Evolutionary conservation across 1,140 invertebrate species (phyloP).

Genomic region (Leucophenga varia): DNA sequence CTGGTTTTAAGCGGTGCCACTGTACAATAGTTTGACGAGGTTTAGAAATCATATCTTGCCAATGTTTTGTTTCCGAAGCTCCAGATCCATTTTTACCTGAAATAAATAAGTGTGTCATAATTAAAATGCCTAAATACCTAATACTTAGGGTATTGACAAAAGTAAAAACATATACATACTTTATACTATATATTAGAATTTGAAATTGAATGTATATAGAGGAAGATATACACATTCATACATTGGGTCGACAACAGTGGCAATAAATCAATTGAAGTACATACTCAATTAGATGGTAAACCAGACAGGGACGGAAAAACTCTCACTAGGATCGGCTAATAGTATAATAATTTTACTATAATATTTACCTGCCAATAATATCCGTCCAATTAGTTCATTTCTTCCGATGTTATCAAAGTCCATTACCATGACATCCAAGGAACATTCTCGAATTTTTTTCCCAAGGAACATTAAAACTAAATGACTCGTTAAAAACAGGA

Average conservation of each 20-base stretch:
- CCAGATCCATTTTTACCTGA: conserved; percentile 87
- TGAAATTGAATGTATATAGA: too few species aligned
- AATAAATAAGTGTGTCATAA: neutral
- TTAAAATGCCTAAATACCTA: too few species aligned
- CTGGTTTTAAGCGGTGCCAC: conserved; percentile 87
- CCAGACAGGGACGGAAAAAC: too few species aligned
- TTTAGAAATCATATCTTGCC: conserved; percentile 96
- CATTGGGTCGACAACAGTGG: too few species aligned
- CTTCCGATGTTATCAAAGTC: conserved; percentile 93
- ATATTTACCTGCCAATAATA: conserved; percentile 75
- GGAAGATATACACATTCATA: too few species aligned
- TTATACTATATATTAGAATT: too few species aligned
- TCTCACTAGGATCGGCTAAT: too few species aligned
- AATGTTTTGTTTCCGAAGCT: conserved; percentile 89
- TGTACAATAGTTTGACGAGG: conserved; percentile 89
- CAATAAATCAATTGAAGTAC: too few species aligned
- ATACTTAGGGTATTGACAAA: too few species aligned
- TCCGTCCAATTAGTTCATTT: conserved; percentile 89
- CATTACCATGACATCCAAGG: conserved; percentile 90
- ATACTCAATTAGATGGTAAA: too few species aligned
- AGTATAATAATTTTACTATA: neutral
- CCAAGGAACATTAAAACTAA: conserved; percentile 91
- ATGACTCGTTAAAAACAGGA: conserved; percentile 90
- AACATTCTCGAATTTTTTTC: conserved; percentile 92
- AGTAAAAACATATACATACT: too few species aligned